phyloP scores from a whole-genome alignment of 2,113 vertebrate species.

The Chinchilla lanigera region DNA sequence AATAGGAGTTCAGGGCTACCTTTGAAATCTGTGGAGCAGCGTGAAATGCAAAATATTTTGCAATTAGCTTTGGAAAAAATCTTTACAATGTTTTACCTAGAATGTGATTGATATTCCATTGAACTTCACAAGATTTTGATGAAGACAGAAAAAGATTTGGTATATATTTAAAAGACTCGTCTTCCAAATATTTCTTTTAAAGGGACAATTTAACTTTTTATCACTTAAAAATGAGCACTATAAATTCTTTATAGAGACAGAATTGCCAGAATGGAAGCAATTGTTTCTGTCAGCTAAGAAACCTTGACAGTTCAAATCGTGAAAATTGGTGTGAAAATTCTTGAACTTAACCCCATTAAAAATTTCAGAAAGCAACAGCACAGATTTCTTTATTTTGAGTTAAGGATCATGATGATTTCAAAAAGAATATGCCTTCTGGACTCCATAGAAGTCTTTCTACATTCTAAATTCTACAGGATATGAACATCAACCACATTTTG shows the following conservation, averaged over 20 bases:
- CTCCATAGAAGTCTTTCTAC: not conserved
- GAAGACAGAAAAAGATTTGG: conserved; percentile 73
- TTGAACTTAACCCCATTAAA: not conserved
- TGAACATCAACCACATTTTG: not conserved
- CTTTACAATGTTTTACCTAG: conserved; percentile 74
- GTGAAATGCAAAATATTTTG: conserved; percentile 80
- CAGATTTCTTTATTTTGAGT: not conserved
- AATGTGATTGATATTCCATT: conserved; percentile 63
- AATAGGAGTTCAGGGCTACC: conserved; percentile 62
- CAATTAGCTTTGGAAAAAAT: conserved; percentile 77
- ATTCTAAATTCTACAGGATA: not conserved
- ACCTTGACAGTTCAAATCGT: not conserved
- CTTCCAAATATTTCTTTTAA: conserved; percentile 80
- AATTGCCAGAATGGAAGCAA: conserved; percentile 48
- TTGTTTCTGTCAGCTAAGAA: conserved; percentile 56
- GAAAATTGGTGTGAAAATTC: conserved; percentile 53
- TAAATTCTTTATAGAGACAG: conserved; percentile 68
- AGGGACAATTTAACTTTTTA: conserved; percentile 68
- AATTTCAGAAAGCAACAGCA: not conserved
- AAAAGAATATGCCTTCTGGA: not conserved
- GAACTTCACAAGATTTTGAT: conserved; percentile 78
- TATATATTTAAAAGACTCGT: conserved; percentile 77
- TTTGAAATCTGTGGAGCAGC: conserved; percentile 71
- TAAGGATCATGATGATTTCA: not conserved
- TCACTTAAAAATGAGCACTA: conserved; percentile 54